Conservation (phyloP, 2,888 invertebrate genomes). For the Noctua janthina region DNA sequence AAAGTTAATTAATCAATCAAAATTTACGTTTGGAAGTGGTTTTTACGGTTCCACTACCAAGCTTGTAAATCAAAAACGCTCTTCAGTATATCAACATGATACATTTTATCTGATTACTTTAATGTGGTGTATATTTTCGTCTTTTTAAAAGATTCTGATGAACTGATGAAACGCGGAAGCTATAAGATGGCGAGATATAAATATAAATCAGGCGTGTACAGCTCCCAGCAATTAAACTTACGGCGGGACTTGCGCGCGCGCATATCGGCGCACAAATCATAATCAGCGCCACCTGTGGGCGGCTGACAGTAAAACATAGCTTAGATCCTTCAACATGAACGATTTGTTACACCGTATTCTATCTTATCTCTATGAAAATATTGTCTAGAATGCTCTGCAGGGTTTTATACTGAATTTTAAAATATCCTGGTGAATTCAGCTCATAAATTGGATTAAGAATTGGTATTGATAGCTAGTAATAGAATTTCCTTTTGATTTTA, state of each 20-base stretch:
- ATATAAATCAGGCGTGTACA: conserved; percentile 67
- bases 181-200: conserved; percentile 63
- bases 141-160: conserved; percentile 50
- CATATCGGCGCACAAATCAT: conserved; percentile 76
- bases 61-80: conserved; percentile 31
- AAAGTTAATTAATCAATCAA: conserved; percentile 44
- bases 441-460: conserved; percentile 64
- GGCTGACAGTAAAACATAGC: conserved; percentile 70
- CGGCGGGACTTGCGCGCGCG: conserved; percentile 67
- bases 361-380: conserved; percentile 48
- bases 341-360: conserved; percentile 42
- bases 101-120: conserved; percentile 36
- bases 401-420: conserved; percentile 46
- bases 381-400: conserved; percentile 31
- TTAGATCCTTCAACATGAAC: conserved; percentile 63
- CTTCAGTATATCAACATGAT: conserved; percentile 46
- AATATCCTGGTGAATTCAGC: conserved; percentile 53
- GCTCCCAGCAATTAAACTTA: conserved; percentile 68
- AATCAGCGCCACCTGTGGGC: conserved; percentile 81
- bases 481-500: conserved; percentile 61
- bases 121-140: conserved; percentile 37
- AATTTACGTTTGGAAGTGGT: conserved; percentile 52
- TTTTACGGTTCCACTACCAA: conserved; percentile 35
- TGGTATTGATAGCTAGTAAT: conserved; percentile 63
- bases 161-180: conserved; percentile 66